Conservation (phyloP, 2,888 invertebrate genomes). For the Nephrotoma appendiculata region DNA sequence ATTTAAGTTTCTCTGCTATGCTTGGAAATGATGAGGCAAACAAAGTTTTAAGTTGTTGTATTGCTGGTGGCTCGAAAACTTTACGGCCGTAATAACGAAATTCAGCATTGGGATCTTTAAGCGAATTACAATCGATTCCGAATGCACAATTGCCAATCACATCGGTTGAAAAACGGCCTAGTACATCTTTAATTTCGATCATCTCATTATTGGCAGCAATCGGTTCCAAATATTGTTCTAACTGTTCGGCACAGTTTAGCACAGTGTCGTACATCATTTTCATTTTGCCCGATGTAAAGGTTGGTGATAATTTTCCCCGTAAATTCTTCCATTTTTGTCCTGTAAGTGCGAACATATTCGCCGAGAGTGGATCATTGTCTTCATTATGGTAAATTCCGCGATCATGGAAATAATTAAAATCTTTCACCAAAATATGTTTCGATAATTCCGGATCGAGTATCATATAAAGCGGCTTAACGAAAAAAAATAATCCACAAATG, state of each 20-base stretch:
- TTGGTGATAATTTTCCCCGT: constrained; percentile 32
- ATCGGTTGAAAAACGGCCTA: constrained; percentile 31
- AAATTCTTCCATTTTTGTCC: constrained; percentile 34
- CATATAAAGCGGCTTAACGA: constrained; percentile 9
- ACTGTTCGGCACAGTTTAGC: constrained; percentile 18
- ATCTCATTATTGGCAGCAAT: constrained; percentile 9
- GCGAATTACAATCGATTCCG: constrained; percentile 26
- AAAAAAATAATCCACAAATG: constrained; percentile 12
- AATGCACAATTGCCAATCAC: constrained; percentile 30
- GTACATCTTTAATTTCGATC: constrained; percentile 26
- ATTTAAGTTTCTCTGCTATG: constrained; percentile 8
- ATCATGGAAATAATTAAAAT: constrained; percentile 28
- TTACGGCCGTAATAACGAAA: constrained; percentile 17
- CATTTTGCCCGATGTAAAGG: constrained; percentile 36
- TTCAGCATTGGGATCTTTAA: constrained; percentile 20
- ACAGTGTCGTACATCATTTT: constrained; percentile 32
- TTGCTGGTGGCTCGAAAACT: constrained; percentile 6
- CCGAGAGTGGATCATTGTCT: constrained; percentile 24
- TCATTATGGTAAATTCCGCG: constrained; percentile 24
- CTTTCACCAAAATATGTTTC: constrained; percentile 23
- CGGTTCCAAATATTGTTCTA: constrained; percentile 15
- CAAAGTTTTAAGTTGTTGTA: neutral
- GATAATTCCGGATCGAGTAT: constrained; percentile 20
- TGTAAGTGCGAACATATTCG: constrained; percentile 24
- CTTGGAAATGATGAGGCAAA: constrained; percentile 15